Evolutionary conservation across 2,797 vertebrate species (phyloP).

Genomic region (Heteromormyrus szaboi): DNA sequence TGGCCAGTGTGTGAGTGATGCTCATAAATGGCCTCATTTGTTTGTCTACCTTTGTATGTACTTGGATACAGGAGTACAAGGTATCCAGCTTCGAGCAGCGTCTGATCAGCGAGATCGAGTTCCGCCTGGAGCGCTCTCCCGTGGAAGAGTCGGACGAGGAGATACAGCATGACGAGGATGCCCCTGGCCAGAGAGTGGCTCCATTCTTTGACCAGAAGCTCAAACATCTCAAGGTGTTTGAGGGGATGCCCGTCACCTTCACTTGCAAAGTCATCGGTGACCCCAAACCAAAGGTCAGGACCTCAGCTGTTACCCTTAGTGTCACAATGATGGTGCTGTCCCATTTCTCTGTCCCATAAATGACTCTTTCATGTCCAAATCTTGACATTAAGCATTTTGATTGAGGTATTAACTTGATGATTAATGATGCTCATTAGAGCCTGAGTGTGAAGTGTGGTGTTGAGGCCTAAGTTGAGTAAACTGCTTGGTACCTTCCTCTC

Average conservation of each 20-base stretch:
- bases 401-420: neutral
- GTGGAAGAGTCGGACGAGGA: constrained; percentile 91
- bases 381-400: neutral
- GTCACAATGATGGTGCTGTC: neutral
- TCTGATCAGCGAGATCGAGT: constrained; percentile 95
- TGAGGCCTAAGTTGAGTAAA: neutral
- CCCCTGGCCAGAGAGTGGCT: constrained; percentile 52
- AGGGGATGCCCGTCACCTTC: constrained; percentile 93
- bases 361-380: neutral
- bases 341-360: neutral
- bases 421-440: neutral
- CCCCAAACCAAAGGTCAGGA: constrained; percentile 87
- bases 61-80: constrained; percentile 79
- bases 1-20: neutral
- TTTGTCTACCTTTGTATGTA: neutral
- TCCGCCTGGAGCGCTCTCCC: constrained; percentile 85
- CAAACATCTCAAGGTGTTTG: constrained; percentile 95
- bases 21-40: neutral
- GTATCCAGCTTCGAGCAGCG: constrained; percentile 98
- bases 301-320: neutral
- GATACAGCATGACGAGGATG: constrained; percentile 68
- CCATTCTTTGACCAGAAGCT: constrained; percentile 83
- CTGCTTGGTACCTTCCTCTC: neutral
- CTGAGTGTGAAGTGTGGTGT: neutral
- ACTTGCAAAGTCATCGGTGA: constrained; percentile 83